Base-by-base conservation (phyloP, 2,797 vertebrate species). In the Pteropus rufus region DNA sequence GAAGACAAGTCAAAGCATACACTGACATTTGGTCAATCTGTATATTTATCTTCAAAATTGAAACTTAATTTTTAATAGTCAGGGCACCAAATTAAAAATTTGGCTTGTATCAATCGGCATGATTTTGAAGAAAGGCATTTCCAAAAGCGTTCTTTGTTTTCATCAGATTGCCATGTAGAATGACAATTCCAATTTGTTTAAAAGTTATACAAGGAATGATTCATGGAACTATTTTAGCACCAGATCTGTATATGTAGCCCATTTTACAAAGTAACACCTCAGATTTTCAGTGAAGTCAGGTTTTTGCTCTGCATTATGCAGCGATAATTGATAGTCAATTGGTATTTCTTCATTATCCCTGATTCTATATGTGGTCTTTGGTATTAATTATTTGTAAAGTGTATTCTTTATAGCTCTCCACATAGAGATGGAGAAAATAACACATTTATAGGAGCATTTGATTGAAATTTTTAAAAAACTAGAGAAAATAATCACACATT, bases 301-400 rank as follows among this genome's bases (percentile, higher is more conserved):
- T 82, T 88, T 84, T 91, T 93, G 5, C 62, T 77, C 14, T 83
- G 60, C 23, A 96, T 93, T 96, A 95, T 96, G 29, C 67, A 91
- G 72, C 82, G 91, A 91, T 92, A 96, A 95, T 67, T 81, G 56
- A 93, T 65, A 88, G 56, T 82, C 24, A 65, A 73, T 73, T 73
- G 67, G 76, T 83, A 31, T 84, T 70, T 87, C 46, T 81, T 60
- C 46, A 69, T 91, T 89, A 77, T 44, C 16, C 3, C 29, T 11
- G 34, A 84, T 92, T 92, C 52, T 77, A 54, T 79, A 29, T 39
- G 56, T 77, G 14, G 36, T 73, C 36, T 88, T 87, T 87, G 67
- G 9, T 39, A 96, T 82, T 94, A 94, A 73, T 80, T 79, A 84
- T 84, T 75, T 96, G 14, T 77, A 79, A 94, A 82, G n/a, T 82